Evolutionary conservation across 2,797 vertebrate species (phyloP).

Genomic region (Rhabdomys pumilio): DNA sequence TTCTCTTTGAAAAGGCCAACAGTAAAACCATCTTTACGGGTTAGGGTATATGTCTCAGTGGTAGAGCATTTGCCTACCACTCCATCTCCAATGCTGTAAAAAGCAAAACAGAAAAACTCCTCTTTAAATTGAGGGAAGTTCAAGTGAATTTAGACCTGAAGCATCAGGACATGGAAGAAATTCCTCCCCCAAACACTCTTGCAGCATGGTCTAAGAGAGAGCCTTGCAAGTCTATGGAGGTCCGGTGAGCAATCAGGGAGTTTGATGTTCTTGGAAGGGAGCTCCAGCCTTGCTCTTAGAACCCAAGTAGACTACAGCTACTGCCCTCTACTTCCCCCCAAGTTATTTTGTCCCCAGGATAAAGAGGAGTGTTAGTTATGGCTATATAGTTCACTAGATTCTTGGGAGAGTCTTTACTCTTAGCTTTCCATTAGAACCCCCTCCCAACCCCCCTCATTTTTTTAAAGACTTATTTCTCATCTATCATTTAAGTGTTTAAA

Average conservation of each 20-base stretch:
- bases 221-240: neutral
- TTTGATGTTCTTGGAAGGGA: neutral
- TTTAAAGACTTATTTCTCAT: slow-evolving; percentile 52
- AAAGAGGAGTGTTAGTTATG: slow-evolving; percentile 7
- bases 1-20: slow-evolving; percentile 62
- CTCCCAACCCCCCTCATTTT: neutral
- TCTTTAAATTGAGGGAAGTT: slow-evolving; percentile 61
- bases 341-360: neutral
- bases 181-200: neutral
- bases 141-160: slow-evolving; percentile 47
- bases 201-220: neutral
- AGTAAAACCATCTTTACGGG: slow-evolving; percentile 34
- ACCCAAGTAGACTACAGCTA: neutral
- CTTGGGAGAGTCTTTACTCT: neutral
- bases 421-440: slow-evolving; percentile 23
- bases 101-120: neutral
- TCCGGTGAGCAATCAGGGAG: neutral
- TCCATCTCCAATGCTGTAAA: neutral
- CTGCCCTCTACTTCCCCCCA: neutral
- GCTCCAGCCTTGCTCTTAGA: neutral
- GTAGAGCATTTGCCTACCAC: neutral
- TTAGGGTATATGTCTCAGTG: neutral
- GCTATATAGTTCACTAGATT: neutral
- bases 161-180: too few species aligned
- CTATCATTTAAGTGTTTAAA: slow-evolving; percentile 25